A percentile compares a stretch with the other conserved stretches of the same genome.
Conservation (phyloP, 2,888 invertebrate genomes). For the Plemyria rubiginata region DNA sequence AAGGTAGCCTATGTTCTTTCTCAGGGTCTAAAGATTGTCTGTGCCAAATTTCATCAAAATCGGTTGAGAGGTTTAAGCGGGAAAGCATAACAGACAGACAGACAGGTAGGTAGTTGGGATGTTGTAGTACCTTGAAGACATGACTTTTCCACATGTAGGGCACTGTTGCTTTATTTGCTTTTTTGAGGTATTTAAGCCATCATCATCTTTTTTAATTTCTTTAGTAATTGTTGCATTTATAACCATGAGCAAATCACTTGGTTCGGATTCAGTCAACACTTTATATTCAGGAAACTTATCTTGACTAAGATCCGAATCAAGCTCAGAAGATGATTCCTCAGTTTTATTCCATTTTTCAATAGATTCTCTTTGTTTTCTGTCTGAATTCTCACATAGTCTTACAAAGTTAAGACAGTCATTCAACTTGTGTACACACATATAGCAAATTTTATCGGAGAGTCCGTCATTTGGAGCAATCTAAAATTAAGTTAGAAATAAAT, state of each 20-base stretch:
- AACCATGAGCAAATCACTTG: conserved; percentile 35
- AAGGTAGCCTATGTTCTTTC: too few species aligned
- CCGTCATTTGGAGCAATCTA: conserved; percentile 70
- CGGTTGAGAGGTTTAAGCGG: too few species aligned
- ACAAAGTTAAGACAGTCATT: conserved; percentile 66
- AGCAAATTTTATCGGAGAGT: conserved; percentile 66
- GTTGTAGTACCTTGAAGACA: conserved; percentile 72
- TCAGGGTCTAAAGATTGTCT: too few species aligned
- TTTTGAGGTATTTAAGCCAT: conserved; percentile 27
- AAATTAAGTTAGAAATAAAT: too few species aligned
- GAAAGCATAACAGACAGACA: too few species aligned
- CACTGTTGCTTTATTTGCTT: conserved; percentile 66
- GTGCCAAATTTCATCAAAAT: too few species aligned
- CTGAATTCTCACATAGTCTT: conserved; percentile 62
- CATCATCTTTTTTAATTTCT: conserved; percentile 28
- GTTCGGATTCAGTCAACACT: conserved; percentile 46
- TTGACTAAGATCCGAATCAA: conserved; percentile 31
- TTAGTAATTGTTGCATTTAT: conserved; percentile 29
- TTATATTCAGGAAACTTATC: conserved; percentile 33
- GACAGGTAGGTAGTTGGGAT: too few species aligned
- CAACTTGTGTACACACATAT: conserved; percentile 59
- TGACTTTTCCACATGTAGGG: conserved; percentile 80
- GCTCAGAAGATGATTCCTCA: conserved; percentile 32
- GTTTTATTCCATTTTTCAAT: conserved; percentile 34
- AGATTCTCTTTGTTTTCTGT: conserved; percentile 55